Conservation (phyloP, 2,113 vertebrate genomes). For the Columbina picui region DNA sequence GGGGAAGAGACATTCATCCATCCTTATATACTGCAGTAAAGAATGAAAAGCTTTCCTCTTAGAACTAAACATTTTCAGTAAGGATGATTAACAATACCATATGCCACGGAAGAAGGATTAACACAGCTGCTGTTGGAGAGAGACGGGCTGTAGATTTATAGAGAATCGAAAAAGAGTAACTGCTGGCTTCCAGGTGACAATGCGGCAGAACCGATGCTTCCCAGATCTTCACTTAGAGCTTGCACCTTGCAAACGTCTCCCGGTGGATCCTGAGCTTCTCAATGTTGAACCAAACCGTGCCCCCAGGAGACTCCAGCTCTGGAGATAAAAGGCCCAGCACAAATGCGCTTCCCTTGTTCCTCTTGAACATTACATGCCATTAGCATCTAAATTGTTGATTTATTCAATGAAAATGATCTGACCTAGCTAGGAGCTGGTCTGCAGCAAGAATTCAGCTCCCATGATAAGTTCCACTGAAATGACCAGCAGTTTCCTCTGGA, state of each 20-base stretch:
- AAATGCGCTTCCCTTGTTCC: background rate
- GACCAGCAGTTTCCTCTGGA: background rate
- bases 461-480: background rate
- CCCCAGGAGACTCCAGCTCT: background rate
- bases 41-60: background rate
- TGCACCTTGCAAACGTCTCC: background rate
- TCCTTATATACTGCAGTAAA: background rate
- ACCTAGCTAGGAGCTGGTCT: background rate
- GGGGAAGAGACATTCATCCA: background rate
- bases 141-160: background rate
- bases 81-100: background rate
- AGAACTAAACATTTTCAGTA: background rate
- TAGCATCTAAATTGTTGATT: background rate
- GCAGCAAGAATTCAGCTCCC: background rate
- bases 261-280: background rate
- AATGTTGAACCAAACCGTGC: background rate
- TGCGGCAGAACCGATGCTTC: fast-evolving
- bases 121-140: background rate
- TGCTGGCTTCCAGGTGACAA: background rate
- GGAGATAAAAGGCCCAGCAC: background rate
- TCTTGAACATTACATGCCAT: background rate
- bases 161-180: background rate
- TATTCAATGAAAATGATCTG: background rate
- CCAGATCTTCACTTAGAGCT: background rate
- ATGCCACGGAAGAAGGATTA: background rate